A percentile compares a stretch with the other conserved stretches of the same genome.
phyloP scores from a whole-genome alignment of 2,113 vertebrate species.

The Sorex fumeus region DNA sequence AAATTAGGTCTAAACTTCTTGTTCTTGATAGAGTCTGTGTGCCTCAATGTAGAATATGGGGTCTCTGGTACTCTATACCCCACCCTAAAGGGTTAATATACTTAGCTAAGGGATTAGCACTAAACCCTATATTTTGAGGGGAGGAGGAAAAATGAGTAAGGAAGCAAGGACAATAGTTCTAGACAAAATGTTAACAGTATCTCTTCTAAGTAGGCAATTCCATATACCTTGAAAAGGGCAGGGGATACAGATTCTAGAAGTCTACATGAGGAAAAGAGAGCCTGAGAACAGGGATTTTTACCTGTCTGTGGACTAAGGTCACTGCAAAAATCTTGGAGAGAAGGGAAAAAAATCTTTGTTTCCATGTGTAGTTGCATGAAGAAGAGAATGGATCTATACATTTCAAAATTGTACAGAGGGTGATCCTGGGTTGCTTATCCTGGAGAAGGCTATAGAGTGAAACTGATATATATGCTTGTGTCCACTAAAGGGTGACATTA shows the following conservation, averaged over 20 bases:
- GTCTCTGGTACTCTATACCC: constrained; percentile 31
- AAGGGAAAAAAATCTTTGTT: background rate
- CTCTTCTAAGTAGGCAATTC: background rate
- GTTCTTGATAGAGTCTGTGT: background rate
- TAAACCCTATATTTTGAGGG: constrained; percentile 41
- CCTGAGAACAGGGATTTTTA: constrained; percentile 29
- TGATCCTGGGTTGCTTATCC: constrained; percentile 12
- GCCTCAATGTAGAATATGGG: background rate
- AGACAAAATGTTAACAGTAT: background rate
- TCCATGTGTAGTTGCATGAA: background rate
- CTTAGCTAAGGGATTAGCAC: constrained; percentile 3
- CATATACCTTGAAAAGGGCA: background rate
- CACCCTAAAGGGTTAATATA: constrained; percentile 30
- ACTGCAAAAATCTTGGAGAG: constrained; percentile 42
- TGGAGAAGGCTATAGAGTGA: background rate
- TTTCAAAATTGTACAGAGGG: background rate
- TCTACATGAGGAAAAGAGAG: constrained; percentile 10
- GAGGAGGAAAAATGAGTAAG: background rate
- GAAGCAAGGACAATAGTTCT: constrained; percentile 30
- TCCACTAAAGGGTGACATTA: constrained; percentile 37
- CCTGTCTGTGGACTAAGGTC: constrained; percentile 15
- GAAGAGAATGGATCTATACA: background rate
- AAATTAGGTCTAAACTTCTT: constrained; percentile 9
- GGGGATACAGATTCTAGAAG: background rate
- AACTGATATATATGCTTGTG: background rate